Evolutionary conservation across 2,888 invertebrate genomes (phyloP), one percentile per base, ranked within the genome.

Genomic region (Ophion ellenae): DNA sequence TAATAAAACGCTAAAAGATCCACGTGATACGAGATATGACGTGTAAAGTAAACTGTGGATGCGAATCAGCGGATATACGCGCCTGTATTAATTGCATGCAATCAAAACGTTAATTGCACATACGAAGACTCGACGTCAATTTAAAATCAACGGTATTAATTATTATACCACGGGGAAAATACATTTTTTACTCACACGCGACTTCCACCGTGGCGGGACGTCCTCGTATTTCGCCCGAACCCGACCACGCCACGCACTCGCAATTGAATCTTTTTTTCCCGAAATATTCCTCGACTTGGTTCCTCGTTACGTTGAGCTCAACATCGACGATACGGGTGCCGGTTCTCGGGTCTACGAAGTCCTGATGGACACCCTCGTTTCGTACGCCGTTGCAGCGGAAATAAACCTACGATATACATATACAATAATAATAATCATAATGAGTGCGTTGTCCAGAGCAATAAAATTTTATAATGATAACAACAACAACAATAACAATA

Each of bases 241-340:
- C 97, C 84, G 97, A 97, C 97, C 98, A 98, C 24, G 99, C 99
- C 90, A 97, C 96, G 93, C 99, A 99, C 90, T 98, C 97, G 94
- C 99, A 99, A 92, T 97, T 97, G 93, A 97, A 98, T 91, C 97
- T 96, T 80, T 97, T 97, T 91, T 96, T 96, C 9, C 98, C 98
- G 92, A 98, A 98, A 94, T 97, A 98, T 93, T 98, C 98, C 92
- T 98, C 98, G 78, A 99, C 98, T 92, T 97, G 97, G 93, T 97
- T 97, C 89, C 98, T 96, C 82, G 97, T 97, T 90, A 98, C 97
- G 94, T 97, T 97, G 89, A 97, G 96, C 88, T 97, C 97, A 61
- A 97, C 97, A 94, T 98, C 98, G 90, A 97, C 96, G 91, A 97
- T 97, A 87, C 97, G 95, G 80, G 98, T 97, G 76, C 98, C 98